Percentiles rank a stretch among this genome's conserved stretches.
Evolutionary conservation across 1,140 invertebrate species (phyloP).

Genomic region (Calycopis cecrops): DNA sequence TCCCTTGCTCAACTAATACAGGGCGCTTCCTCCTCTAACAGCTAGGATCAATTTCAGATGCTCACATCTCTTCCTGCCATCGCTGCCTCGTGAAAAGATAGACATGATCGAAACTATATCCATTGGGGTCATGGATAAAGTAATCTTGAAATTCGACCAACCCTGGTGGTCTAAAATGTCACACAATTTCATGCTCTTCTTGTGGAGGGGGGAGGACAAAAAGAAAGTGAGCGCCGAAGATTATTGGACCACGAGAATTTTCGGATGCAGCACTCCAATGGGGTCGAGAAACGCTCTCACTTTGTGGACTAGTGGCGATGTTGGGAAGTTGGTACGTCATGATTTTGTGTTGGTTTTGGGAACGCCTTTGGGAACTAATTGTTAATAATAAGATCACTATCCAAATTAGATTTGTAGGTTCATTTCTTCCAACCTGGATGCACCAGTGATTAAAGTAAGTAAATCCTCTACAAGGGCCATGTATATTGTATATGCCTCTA

Average conservation of each 20-base stretch:
- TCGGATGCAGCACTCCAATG: slow-evolving; percentile 29
- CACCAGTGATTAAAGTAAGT: too few species aligned
- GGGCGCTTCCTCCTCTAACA: too few species aligned
- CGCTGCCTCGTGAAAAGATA: slow-evolving; percentile 37
- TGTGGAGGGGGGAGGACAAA: slow-evolving; percentile 38
- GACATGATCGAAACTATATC: slow-evolving; percentile 38
- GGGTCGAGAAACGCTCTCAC: slow-evolving; percentile 30
- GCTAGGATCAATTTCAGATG: slow-evolving; percentile 33
- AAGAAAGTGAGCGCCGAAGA: slow-evolving; percentile 29
- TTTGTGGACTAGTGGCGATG: slow-evolving; percentile 43
- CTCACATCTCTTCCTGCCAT: slow-evolving; percentile 35
- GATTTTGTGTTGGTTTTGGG: background rate
- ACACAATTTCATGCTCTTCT: slow-evolving; percentile 27
- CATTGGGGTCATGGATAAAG: slow-evolving; percentile 47
- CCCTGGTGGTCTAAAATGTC: slow-evolving; percentile 24
- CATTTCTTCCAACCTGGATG: too few species aligned
- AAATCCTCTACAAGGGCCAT: too few species aligned
- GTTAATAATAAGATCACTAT: background rate
- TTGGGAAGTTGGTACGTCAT: slow-evolving; percentile 37
- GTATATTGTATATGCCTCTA: too few species aligned
- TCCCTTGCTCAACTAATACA: too few species aligned
- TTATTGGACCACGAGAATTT: slow-evolving; percentile 35
- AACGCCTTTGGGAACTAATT: too few species aligned
- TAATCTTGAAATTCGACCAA: slow-evolving; percentile 37
- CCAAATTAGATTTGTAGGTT: too few species aligned